Base-by-base conservation (phyloP, 37 sponge, comb jelly and placozoan genomes). In the Ianthella basta region DNA sequence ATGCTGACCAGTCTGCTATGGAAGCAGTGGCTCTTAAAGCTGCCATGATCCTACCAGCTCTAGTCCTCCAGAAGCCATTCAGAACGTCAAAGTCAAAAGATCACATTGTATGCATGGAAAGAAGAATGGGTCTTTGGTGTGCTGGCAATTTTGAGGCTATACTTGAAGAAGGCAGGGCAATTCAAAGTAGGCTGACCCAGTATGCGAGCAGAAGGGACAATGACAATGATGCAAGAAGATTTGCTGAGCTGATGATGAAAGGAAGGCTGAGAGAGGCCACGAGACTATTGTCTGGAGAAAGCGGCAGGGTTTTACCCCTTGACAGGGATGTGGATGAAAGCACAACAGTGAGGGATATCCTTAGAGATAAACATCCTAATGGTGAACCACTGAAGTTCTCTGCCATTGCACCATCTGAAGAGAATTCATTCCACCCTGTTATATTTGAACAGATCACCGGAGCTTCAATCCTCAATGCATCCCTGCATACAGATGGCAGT, bases 11-110 rank as follows among this genome's bases (percentile, higher is more conserved):
- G 12, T 16, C 16, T 15, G 50, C 78, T n/a, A 16, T 35, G 54
- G 78, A 35, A 37, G 39, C 53, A 37, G 44, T 37, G 16, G 78
- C 78, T 14, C 19, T 75, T 14, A 16, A 30, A 75, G 78, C 78
- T 75, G 78, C 78, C 10, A 75, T 40, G 78, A 41, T 75, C 10
- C 15, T 40, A 14, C 41, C 78, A 14, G 40, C 41, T 16, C 78
- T 75, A 35, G 40, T 75, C 19, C 54, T 75, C n/a, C 78, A 38
- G 54, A 75, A 40, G 50, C 78, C 78, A 15, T 41, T 35, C 50
- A 36, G 32, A 12, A 65, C 13, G 13, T 65, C 67, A 8, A 65
- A 65, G 67, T 18, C 67, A 18, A 18, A 32, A 32, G 67, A 65
- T 65, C 67, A 65, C 30, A 32, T 65, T 65, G 32, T 32, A 32